Base-by-base conservation (phyloP, 2,797 vertebrate species). In the Etheostoma perlongum region DNA sequence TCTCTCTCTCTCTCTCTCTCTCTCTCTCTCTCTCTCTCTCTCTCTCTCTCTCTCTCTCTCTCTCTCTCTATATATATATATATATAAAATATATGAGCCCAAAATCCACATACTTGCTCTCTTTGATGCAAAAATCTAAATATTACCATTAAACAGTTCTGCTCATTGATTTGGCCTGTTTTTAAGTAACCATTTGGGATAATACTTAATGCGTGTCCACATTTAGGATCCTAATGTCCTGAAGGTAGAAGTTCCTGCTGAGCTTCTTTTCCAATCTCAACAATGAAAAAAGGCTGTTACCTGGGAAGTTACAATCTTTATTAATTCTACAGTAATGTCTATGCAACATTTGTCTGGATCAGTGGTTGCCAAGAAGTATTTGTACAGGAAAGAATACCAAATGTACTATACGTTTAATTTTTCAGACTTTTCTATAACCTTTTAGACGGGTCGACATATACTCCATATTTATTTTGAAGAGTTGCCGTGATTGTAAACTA, bases 1-100 rank as follows among this genome's bases (percentile, higher is more conserved):
- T 36, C 9, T 0, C 2, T 36, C 2, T 8, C 1, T 36, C 0
- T 36, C 1, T 36, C 2, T 36, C 2, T 8, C 1, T 36, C 0
- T 36, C 1, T 36, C 30, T 30, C 27, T 27, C 30, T 10, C 10
- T 10, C 9, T 36, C 9, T 0, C 2, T 36, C 2, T 8, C 1
- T 36, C 0, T 36, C 1, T 36, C n/a, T 36, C 30, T 30, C 27
- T 27, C 30, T 10, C 10, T 10, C 9, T 36, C 9, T 0, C 2
- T 36, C 2, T 8, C 1, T 36, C 0, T 36, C 1, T 36, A n/a
- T n/a, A n/a, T n/a, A n/a, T n/a, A 9, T 10, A 3, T 10, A 30
- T 30, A 4, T 11, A 30, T 5, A 30, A 1, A 30, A 30, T 30
- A 30, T 30, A 44, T 23, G 46, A 21, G 19, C 4, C 9, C 2